Evolutionary conservation across 2,888 invertebrate genomes (phyloP).

Genomic region (Exephanes ischioxanthus): DNA sequence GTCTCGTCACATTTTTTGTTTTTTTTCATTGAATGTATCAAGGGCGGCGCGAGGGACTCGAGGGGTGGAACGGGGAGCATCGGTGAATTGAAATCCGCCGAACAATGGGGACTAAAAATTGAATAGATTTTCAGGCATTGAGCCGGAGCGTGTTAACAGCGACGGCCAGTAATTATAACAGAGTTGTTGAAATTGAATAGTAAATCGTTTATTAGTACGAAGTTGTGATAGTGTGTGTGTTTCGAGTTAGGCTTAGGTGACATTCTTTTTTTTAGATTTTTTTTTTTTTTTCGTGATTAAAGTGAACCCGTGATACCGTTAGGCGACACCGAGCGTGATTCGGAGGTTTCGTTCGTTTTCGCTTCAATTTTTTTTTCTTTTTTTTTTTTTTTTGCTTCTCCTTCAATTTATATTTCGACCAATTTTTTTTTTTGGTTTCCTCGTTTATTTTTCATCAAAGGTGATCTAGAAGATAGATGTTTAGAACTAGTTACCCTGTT

Average conservation of each 20-base stretch:
- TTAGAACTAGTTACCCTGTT: slow-evolving; percentile 83
- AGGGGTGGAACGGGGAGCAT: slow-evolving; percentile 5
- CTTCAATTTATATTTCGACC: slow-evolving; percentile 36
- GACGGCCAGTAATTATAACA: slow-evolving; percentile 50
- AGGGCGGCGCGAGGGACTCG: slow-evolving; percentile 18
- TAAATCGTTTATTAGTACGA: slow-evolving; percentile 84
- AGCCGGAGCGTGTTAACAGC: slow-evolving; percentile 16
- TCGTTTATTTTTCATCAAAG: slow-evolving; percentile 64
- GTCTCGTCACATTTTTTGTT: slow-evolving; percentile 54
- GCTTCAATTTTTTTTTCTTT: slow-evolving; percentile 65
- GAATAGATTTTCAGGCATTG: slow-evolving; percentile 27
- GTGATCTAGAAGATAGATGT: slow-evolving; percentile 81
- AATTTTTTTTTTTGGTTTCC: slow-evolving; percentile 47
- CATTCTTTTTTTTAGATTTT: slow-evolving; percentile 59
- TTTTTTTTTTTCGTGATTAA: slow-evolving; percentile 74
- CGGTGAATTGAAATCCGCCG: slow-evolving; percentile 42
- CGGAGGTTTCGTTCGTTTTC: slow-evolving; percentile 63
- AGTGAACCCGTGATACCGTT: slow-evolving; percentile 78
- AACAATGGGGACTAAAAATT: slow-evolving; percentile 43
- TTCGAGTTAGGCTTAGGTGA: slow-evolving; percentile 52
- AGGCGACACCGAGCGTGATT: slow-evolving; percentile 78
- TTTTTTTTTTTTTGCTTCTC: slow-evolving; percentile 26
- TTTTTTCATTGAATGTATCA: slow-evolving; percentile 28
- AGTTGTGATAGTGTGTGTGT: slow-evolving; percentile 79
- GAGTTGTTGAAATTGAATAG: slow-evolving; percentile 78